Evolutionary conservation across 2,797 vertebrate species (phyloP), one percentile per base, ranked within the genome.

Genomic region (Mus caroli): DNA sequence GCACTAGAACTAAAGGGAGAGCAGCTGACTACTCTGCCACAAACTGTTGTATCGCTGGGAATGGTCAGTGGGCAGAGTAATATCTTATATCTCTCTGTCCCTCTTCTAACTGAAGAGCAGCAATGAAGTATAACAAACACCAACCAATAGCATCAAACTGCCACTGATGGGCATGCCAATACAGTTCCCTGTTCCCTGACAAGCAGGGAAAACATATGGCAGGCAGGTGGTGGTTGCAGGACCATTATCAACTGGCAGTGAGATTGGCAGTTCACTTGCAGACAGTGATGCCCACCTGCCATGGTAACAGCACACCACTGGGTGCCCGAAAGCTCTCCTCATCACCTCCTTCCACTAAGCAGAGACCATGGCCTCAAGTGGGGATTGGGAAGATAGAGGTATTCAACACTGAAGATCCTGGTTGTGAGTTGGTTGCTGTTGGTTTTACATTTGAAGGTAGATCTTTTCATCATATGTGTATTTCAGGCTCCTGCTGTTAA

Each of bases 181-280:
- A 88, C 80, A 95, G 37, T 86, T 97, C 83, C 94, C 94, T 96
- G 94, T 97, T 96, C 97, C 5, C 3, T 97, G 96, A 95, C 95
- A 95, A 95, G 84, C 88, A 93, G 92, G 90, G 92, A 88, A 97
- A 94, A 96, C 97, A 97, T 97, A 98, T 95, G 97, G 97, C 77
- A 96, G 95, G 91, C 95, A 97, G 97, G 96, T 97, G 97, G 97
- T 90, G 37, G 94, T 3, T 62, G 92, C 91, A 94, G 96, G 92
- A 93, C 94, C 94, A 89, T 97, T 97, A 96, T 90, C 96, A 94
- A 60, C 87, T 73, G 92, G 92, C 91, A 92, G 94, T 94, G 94
- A 97, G 94, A 97, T 83, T 97, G 97, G 95, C 96, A 97, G 95
- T 96, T 97, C 80, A 91, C 96, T 97, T 96, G 91, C 95, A 97